These are phyloP conservation scores for Falco novaeseelandiae DNA, from an alignment of 2,797 vertebrate genomes.

Conservation along the genomic window DNA sequence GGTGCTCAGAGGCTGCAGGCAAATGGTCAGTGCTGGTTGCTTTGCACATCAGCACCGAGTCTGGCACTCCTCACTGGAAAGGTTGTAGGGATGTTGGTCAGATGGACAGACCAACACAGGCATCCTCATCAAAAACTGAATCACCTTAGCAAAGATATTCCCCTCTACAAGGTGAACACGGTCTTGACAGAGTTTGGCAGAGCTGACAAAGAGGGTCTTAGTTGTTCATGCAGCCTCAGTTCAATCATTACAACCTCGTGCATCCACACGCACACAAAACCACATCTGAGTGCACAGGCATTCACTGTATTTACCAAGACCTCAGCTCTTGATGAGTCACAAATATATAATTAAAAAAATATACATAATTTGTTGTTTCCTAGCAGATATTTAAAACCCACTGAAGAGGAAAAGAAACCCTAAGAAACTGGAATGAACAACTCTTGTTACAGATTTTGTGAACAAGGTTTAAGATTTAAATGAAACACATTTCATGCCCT, in stretches of 20 bases:
- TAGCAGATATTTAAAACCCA: not conserved
- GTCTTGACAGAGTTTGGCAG: not conserved
- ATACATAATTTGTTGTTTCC: not conserved
- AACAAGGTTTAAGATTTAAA: conserved; percentile 56
- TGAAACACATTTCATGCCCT: conserved; percentile 31
- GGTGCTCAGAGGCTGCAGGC: not conserved
- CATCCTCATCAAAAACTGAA: fast-evolving
- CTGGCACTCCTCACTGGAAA: fast-evolving
- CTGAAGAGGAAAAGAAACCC: not conserved
- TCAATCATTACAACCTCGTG: not conserved
- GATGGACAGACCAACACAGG: not conserved
- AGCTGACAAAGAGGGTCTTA: not conserved
- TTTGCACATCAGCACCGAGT: not conserved
- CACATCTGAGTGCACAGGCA: fast-evolving
- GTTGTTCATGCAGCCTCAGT: not conserved
- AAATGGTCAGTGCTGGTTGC: not conserved
- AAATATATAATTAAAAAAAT: not conserved
- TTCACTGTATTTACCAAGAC: not conserved
- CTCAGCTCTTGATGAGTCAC: not conserved
- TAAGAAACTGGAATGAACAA: conserved; percentile 1
- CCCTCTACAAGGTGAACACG: fast-evolving
- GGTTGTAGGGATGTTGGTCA: not conserved
- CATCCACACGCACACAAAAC: not conserved
- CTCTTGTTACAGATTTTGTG: conserved; percentile 2
- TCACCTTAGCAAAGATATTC: not conserved